Evolutionary conservation across 2,888 invertebrate species (phyloP), one percentile per base, ranked within the genome.

Genomic region (Catocala sponsa): DNA sequence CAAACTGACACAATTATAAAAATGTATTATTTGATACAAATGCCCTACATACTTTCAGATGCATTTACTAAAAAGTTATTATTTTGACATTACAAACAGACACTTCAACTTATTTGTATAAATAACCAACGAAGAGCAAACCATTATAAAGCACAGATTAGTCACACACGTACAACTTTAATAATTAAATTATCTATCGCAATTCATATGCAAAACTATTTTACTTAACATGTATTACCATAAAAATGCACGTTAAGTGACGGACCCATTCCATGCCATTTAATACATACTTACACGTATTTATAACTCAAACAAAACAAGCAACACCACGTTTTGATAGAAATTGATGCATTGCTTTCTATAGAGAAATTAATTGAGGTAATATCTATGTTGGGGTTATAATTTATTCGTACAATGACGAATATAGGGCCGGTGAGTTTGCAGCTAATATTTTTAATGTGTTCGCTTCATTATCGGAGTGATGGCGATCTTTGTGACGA

Each of bases 401-500:
- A 70, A 76, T 73, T 73, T 73, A 76, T 76, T 67, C 71, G 33
- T 71, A 76, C 75, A 69, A 68, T 76, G 76, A 76, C 67, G 56
- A 68, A 74, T 76, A 66, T 60, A 70, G 62, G 57, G 61, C 54
- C 48, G 83, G 74, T 81, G 81, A 76, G 76, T 79, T 75, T 58
- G 78, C 80, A 73, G 74, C 77, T 78, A 81, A 80, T 82, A 84
- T 84, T 83, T 86, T 84, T 85, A 89, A 88, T 86, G 87, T 82
- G 81, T 69, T 80, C 83, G 81, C 82, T 83, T 83, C 86, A 87
- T 90, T 91, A 91, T 89, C 86, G 78, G 78, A 68, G 69, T 79
- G 86, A 88, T 88, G 76, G 82, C 79, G 85, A 89, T 91, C 89
- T 74, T 77, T 78, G 83, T 90, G 90, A 92, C 91, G 91, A 91